These are phyloP conservation scores for Carcinoscorpius rotundicauda DNA, from an alignment of 1,140 invertebrate species.

Conservation along the genomic window DNA sequence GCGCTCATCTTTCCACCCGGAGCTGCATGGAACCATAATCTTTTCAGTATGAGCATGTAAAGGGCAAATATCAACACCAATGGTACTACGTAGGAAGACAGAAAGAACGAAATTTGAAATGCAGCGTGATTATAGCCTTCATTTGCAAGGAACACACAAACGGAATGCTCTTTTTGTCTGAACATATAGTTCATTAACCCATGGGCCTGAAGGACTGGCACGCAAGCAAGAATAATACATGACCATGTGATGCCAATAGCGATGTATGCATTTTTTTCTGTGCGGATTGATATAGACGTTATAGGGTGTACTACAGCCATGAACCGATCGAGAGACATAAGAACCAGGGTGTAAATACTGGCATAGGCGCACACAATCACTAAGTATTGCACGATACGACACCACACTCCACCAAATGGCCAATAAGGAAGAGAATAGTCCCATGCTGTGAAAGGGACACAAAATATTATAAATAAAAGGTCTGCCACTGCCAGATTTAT, in stretches of 20 bases:
- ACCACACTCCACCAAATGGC: conserved; percentile 82
- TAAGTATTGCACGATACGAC: conserved; percentile 68
- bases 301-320: conserved; percentile 89
- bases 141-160: conserved; percentile 1
- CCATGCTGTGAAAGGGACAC: conserved; percentile 81
- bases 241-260: conserved; percentile 72
- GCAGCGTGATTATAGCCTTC: conserved; percentile 14
- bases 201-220: conserved; percentile 63
- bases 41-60: conserved; percentile 77
- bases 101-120: conserved; percentile 49
- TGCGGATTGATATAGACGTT: conserved; percentile 70
- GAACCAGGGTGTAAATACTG: conserved; percentile 55
- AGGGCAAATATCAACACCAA: conserved; percentile 69
- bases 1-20: conserved; percentile 53
- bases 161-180: background rate
- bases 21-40: conserved; percentile 63
- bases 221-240: conserved; percentile 56
- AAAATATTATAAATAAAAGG: conserved; percentile 85
- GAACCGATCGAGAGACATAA: conserved; percentile 92
- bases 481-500: conserved; percentile 79
- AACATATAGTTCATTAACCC: conserved; percentile 43
- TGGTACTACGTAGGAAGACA: conserved; percentile 68
- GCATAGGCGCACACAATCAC: conserved; percentile 82
- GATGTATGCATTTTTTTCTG: conserved; percentile 63
- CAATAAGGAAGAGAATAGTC: conserved; percentile 74